Evolutionary conservation across 2,888 invertebrate genomes (phyloP).

Genomic region (Mythimna ferrago): DNA sequence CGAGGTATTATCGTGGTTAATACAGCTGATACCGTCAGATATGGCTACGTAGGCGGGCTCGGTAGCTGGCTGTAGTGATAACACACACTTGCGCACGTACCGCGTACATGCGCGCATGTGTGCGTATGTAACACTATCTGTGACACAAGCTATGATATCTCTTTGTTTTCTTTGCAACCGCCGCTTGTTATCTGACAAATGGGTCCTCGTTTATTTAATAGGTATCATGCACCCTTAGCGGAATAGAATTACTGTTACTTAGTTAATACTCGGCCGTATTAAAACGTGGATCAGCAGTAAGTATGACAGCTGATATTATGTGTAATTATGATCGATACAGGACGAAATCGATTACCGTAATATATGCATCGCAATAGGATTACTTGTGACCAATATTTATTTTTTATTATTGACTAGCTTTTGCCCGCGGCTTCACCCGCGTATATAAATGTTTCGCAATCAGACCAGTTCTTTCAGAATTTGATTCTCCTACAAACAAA

Average conservation of each 20-base stretch:
- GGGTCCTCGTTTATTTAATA: conserved; percentile 78
- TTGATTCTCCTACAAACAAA: no score
- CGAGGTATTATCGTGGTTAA: conserved; percentile 78
- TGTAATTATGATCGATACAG: conserved; percentile 25
- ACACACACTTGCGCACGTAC: conserved; percentile 62
- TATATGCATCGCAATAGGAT: conserved; percentile 15
- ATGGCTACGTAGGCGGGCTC: conserved; percentile 82
- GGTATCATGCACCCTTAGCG: conserved; percentile 66
- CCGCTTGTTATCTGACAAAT: conserved; percentile 79
- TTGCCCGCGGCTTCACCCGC: no score
- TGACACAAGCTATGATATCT: conserved; percentile 77
- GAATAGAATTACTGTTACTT: conserved; percentile 47
- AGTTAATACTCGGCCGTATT: conserved; percentile 34
- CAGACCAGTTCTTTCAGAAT: no score
- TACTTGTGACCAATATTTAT: conserved; percentile 22
- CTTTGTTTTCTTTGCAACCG: conserved; percentile 84
- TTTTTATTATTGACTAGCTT: conserved; percentile 9
- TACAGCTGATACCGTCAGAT: conserved; percentile 80
- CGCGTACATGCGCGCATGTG: conserved; percentile 46
- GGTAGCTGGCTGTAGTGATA: conserved; percentile 67
- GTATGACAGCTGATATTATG: conserved; percentile 17
- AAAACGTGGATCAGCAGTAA: conserved; percentile 8
- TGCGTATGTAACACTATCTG: conserved; percentile 62
- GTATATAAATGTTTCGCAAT: no score
- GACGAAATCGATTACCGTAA: conserved; percentile 42